Base-by-base conservation (phyloP, 2,797 vertebrate genomes). In the Sebastes oblongus region DNA sequence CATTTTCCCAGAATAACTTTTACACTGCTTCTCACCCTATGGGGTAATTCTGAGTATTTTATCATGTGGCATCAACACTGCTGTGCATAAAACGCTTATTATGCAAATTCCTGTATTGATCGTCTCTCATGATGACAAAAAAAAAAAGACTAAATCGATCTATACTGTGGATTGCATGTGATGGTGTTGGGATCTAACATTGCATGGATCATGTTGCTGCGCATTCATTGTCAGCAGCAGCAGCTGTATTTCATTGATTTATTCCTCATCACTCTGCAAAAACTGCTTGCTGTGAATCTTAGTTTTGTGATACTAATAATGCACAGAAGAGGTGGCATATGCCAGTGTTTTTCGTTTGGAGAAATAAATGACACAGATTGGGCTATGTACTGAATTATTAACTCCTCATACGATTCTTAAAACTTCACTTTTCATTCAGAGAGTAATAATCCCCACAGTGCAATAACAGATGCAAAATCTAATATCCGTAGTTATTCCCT, bases 1-100 rank as follows among this genome's bases (percentile, higher is more conserved):
- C 2, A 42, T 78, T 58, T 58, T n/a, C 39, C 8, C 10, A 27
- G 3, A n/a, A 52, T 20, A 86, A 88, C 58, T 86, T 85, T 84
- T 67, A 25, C 6, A 5, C 22, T 39, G 54, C 16, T 18, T 32
- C 20, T 56, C 2, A 30, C 10, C 11, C 3, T 6, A 42, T 22
- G 0, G 14, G 11, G 13, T 18, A 1, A 24, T 55, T 34, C 22
- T 55, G 3, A 60, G 4, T 52, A 54, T 4, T 25, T 25, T 54
- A 20, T 65, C 18, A 11, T 34, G 34, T 50, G 27, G 11, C 77
- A 55, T 25, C 2, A 16, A 56, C 30, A 22, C 7, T n/a, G 6
- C 3, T 62, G 61, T 42, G 39, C 32, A 39, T 56, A 77, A 75
- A 60, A 55, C 1, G 5, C 32, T 24, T 18, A 11, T 4, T 24